Base-by-base conservation (phyloP, 2,888 invertebrate genomes). In the Hetaerina titia region DNA sequence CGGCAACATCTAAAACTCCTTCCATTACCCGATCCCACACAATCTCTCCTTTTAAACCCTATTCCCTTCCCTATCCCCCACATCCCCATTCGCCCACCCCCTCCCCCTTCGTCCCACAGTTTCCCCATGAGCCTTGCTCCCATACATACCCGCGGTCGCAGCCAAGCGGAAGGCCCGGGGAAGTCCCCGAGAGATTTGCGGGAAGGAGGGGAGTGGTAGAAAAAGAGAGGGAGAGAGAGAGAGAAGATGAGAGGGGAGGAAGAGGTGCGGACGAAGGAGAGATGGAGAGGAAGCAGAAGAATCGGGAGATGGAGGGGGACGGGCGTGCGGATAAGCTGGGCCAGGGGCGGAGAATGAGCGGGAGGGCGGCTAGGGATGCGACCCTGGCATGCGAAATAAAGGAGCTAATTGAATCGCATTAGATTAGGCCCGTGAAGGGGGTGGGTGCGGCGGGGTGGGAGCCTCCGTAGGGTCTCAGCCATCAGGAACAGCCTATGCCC, bases 331-430 rank as follows among this genome's bases (percentile, higher is more conserved):
- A 81, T 81, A 81, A 81, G 81, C 81, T 15, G 81, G 31, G 19
- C 81, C 13, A 31, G 81, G 31, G 69, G 19, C 69, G 56, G 25
- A 69, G 69, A 56, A 60, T 57, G 56, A 74, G 88, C 88, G 88
- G 7, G 45, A 56, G 89, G 89, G 92, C 11, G 81, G 81, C 22
- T 56, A 57, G 92, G 74, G 92, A 92, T 64, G 92, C 92, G 92
- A 92, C 92, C 92, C 45, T 92, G 92, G 92, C 92, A 92, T 92
- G 92, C 69, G 92, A 92, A 92, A 92, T 92, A 92, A 92, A 92
- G 92, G 92, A 92, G 92, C 92, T 92, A 92, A 92, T 92, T 92
- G 92, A 92, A 92, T 92, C 92, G 92, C 92, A 92, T 92, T 92
- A 92, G 92, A 92, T 92, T 92, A 92, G 92, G 56, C 92, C 69